Evolutionary conservation across 2,113 vertebrate genomes (phyloP).

Genomic region (Stegostoma tigrinum): DNA sequence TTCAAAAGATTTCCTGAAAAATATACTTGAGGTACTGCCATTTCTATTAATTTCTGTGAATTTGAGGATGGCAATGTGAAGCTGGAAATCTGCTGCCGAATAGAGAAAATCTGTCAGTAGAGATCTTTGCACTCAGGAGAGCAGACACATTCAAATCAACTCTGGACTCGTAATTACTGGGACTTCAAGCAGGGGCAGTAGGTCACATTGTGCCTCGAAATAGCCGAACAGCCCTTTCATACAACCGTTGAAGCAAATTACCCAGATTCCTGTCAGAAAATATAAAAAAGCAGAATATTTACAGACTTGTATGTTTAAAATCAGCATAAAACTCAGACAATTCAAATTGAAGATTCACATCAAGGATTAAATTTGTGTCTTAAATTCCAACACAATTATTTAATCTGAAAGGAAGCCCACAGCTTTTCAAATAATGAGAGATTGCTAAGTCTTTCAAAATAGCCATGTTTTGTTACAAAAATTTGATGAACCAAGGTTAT

Average conservation of each 20-base stretch:
- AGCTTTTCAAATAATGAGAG: not conserved
- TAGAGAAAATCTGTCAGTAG: not conserved
- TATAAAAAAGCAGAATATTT: conserved; percentile 3
- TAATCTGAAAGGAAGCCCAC: not conserved
- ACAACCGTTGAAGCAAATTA: not conserved
- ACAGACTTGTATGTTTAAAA: not conserved
- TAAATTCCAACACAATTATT: not conserved
- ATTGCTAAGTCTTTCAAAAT: not conserved
- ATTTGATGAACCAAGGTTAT: not conserved
- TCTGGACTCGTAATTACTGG: not conserved
- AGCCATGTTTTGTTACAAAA: not conserved
- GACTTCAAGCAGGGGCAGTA: not conserved
- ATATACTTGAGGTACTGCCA: not conserved
- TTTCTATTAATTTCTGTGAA: not conserved
- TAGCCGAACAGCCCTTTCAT: conserved; percentile 20
- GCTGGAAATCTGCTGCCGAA: not conserved
- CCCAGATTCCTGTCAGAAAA: conserved; percentile 9
- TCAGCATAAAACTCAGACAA: not conserved
- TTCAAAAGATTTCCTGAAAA: not conserved
- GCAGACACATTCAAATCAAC: not conserved
- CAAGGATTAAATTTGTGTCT: not conserved
- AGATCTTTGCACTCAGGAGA: not conserved
- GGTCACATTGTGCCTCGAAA: not conserved
- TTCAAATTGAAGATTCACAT: not conserved
- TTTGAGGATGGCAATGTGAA: not conserved